Base-by-base conservation (phyloP, 2,113 vertebrate genomes). In the Fulica atra region DNA sequence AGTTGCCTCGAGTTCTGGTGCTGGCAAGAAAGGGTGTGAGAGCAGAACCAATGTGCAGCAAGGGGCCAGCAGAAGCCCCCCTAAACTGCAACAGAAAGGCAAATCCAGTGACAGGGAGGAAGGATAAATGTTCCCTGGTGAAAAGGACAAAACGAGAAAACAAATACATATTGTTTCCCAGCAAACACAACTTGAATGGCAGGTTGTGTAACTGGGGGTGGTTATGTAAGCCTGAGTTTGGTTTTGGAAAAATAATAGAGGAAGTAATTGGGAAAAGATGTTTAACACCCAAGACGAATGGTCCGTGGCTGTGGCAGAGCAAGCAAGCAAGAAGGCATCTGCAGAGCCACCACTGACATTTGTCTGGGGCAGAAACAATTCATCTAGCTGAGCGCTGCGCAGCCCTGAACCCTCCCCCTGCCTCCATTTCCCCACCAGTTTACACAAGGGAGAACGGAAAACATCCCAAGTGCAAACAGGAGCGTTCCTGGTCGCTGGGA, bases 221-320 rank as follows among this genome's bases (percentile, higher is more conserved):
- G 16, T 93, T 84, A 71, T 35, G 26, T 68, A 91, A 97, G 77
- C 40, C 65, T 77, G 25, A 48, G 65, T 69, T 93, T 78, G 53
- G 21, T 95, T 96, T 84, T 24, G 21, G 86, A 79, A 90, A 88
- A 92, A 86, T 94, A 88, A 88, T 65, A 38, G 71, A 86, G 95
- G 90, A 81, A 90, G 48, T 81, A 94, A 94, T 79, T 3, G 3
- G 57, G 57, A 87, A 88, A 92, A 94, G 50, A 63, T 81, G 66
- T 79, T 87, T 71, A 35, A 81, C 71, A 17, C 23, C 36, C 6
- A 44, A 83, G 35, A 56, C 36, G 81, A 86, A 82, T 21, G 44
- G 54, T 35, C 64, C 61, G 15, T 28, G n/a, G 76, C 71, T 60
- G 54, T 4, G 16, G 25, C 84, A 82, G 74, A 83, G 53, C 54